A percentile compares a stretch with the other conserved stretches of the same genome.
These are phyloP conservation scores for Bovichtus variegatus DNA, from an alignment of 2,797 vertebrate species.

Conservation along the genomic window DNA sequence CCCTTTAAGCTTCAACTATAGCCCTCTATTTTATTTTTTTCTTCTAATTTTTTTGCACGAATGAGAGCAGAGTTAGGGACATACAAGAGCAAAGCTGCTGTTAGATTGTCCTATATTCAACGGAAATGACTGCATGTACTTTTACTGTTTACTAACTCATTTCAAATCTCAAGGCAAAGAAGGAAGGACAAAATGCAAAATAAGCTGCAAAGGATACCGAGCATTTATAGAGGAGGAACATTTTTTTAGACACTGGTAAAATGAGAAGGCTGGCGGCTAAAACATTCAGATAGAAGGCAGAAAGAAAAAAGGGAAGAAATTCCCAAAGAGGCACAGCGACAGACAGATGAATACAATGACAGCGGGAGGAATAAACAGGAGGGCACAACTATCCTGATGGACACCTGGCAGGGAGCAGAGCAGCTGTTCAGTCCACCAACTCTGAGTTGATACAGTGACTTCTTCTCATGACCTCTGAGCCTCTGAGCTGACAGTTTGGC, in stretches of 20 bases:
- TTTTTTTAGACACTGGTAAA: neutral
- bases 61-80: neutral
- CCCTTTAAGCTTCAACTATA: slow-evolving; percentile 9
- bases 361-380: slow-evolving; percentile 26
- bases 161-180: neutral
- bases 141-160: neutral
- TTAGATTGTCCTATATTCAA: neutral
- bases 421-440: slow-evolving; percentile 46
- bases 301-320: neutral
- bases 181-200: neutral
- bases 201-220: neutral
- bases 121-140: neutral
- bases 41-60: neutral
- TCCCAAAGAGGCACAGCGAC: neutral
- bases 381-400: slow-evolving; percentile 20
- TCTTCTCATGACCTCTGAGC: slow-evolving; percentile 47
- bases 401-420: slow-evolving; percentile 39
- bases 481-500: slow-evolving; percentile 28
- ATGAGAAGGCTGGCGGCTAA: neutral
- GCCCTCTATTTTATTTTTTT: neutral
- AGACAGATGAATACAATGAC: slow-evolving; percentile 10
- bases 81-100: neutral
- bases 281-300: neutral
- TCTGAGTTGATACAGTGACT: slow-evolving; percentile 26
- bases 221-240: neutral